Evolutionary conservation across 2,113 vertebrate genomes (phyloP).

Genomic region (Halcyon senegalensis): DNA sequence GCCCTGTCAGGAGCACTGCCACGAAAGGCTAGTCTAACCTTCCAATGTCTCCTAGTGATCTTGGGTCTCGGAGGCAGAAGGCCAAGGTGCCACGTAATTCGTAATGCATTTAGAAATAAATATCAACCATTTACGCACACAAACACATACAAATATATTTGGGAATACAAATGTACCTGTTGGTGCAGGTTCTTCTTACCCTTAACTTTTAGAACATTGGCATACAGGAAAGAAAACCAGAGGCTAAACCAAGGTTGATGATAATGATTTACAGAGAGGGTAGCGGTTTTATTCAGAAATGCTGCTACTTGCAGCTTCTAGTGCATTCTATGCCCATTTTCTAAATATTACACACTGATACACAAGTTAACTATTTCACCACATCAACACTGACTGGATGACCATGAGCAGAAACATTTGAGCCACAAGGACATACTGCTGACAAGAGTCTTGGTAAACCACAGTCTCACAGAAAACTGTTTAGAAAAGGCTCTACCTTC

Average conservation of each 20-base stretch:
- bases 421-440: background rate
- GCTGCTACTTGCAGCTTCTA: background rate
- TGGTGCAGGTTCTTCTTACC: background rate
- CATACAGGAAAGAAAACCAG: background rate
- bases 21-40: background rate
- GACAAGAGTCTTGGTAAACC: background rate
- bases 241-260: background rate
- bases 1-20: background rate
- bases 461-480: background rate
- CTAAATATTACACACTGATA: background rate
- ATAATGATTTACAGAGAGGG: background rate
- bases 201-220: background rate
- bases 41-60: background rate
- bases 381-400: background rate
- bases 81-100: background rate
- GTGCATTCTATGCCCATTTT: background rate
- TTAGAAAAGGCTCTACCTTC: conserved; percentile 76
- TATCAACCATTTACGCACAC: rapidly evolving
- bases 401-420: background rate
- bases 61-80: background rate
- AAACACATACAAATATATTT: background rate
- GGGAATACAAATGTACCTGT: background rate
- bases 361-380: background rate
- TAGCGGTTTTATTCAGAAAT: background rate
- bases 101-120: background rate